Evolutionary conservation across 2,888 invertebrate genomes (phyloP).

Genomic region (Nomada goodeniana): DNA sequence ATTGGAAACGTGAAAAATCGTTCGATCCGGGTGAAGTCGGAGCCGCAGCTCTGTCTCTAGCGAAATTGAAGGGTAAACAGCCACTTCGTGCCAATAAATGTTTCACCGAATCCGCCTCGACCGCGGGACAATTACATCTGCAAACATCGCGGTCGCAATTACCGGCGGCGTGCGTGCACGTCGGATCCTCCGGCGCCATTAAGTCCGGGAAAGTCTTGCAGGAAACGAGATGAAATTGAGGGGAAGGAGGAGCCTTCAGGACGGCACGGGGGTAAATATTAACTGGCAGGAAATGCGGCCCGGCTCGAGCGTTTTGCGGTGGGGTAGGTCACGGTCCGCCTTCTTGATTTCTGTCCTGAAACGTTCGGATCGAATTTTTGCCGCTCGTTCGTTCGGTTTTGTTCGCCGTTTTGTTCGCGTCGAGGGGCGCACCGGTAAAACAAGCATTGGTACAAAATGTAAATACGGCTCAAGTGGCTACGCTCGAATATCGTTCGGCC

Average conservation of each 20-base stretch:
- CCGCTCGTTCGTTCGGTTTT: neutral
- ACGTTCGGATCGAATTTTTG: neutral
- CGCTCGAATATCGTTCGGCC: neutral
- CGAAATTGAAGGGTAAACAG: constrained; percentile 25
- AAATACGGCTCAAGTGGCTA: neutral
- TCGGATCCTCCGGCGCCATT: constrained; percentile 12
- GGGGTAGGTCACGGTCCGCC: neutral
- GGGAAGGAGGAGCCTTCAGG: constrained; percentile 11
- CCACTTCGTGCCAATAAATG: constrained; percentile 33
- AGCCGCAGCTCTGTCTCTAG: neutral
- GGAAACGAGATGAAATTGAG: constrained; percentile 30
- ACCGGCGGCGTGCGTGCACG: constrained; percentile 54
- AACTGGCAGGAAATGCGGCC: constrained; percentile 11
- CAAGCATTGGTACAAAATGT: too few relatives aligned
- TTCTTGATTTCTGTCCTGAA: neutral
- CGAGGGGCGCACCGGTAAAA: too few relatives aligned
- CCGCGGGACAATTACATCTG: constrained; percentile 70
- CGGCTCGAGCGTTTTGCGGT: constrained; percentile 9
- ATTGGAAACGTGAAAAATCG: neutral
- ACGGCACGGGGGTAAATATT: neutral
- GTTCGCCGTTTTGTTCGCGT: too few relatives aligned
- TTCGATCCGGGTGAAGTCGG: neutral
- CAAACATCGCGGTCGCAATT: constrained; percentile 67
- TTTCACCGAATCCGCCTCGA: constrained; percentile 21
- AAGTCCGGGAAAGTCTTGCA: constrained; percentile 7